Percentiles rank a stretch among this genome's conserved stretches.
Conservation (phyloP, 1,140 invertebrate species). For the Liolophura sinensis region DNA sequence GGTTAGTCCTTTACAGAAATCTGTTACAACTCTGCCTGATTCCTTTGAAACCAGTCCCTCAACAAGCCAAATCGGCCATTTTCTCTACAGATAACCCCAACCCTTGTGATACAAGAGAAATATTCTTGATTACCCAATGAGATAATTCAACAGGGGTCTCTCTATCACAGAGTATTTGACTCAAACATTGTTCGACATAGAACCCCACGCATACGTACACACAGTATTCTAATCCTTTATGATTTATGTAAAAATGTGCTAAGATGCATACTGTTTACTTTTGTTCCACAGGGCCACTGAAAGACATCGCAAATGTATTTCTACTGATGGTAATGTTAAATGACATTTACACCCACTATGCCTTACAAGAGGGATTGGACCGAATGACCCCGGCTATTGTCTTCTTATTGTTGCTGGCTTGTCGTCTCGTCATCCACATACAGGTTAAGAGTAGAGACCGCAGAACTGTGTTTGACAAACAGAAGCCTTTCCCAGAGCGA, state of each 20-base stretch:
- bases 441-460: slow-evolving; percentile 26
- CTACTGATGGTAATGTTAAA: slow-evolving; percentile 82
- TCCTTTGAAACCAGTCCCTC: no score
- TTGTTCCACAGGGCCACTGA: slow-evolving; percentile 76
- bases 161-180: no score
- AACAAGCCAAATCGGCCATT: background rate
- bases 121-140: no score
- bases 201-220: no score
- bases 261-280: slow-evolving; percentile 16
- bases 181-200: background rate
- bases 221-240: background rate
- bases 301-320: slow-evolving; percentile 83
- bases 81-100: background rate
- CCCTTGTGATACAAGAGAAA: no score
- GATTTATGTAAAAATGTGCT: no score
- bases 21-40: no score
- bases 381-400: slow-evolving; percentile 89
- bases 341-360: slow-evolving; percentile 89
- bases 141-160: background rate
- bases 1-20: no score
- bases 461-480: slow-evolving; percentile 31
- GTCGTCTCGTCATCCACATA: slow-evolving; percentile 76
- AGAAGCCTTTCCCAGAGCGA: slow-evolving; percentile 10
- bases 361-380: slow-evolving; percentile 91
- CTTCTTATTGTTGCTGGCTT: slow-evolving; percentile 94